Evolutionary conservation across 2,888 invertebrate species (phyloP).

Genomic region (Tetragonula carbonaria): DNA sequence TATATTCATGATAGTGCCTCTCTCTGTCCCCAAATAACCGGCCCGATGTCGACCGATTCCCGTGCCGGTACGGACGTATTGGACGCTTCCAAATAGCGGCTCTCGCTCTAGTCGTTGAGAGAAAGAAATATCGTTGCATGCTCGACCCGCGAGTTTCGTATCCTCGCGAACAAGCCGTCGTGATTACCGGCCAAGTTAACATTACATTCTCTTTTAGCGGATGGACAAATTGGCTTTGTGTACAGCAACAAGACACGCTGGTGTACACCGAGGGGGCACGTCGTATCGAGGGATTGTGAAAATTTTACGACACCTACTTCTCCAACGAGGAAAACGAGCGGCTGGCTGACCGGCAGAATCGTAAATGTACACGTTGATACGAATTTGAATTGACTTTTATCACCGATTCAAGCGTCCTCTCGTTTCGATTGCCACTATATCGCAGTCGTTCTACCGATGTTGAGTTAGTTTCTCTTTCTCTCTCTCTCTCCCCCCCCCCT

Average conservation of each 20-base stretch:
- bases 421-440: slow-evolving; percentile 12
- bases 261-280: background rate
- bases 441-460: background rate
- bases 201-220: slow-evolving; percentile 16
- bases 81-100: slow-evolving; percentile 68
- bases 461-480: background rate
- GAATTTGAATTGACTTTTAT: slow-evolving; percentile 46
- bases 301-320: slow-evolving; percentile 45
- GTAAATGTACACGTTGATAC: slow-evolving; percentile 21
- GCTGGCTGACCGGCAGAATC: background rate
- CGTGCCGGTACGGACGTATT: slow-evolving; percentile 64
- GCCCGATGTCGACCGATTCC: slow-evolving; percentile 70
- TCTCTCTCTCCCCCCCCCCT: background rate
- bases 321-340: slow-evolving; percentile 15
- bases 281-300: slow-evolving; percentile 40
- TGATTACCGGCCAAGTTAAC: slow-evolving; percentile 28
- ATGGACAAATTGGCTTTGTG: slow-evolving; percentile 44
- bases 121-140: slow-evolving; percentile 68
- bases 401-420: slow-evolving; percentile 15
- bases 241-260: background rate
- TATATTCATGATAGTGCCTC: slow-evolving; percentile 75
- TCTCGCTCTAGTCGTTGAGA: slow-evolving; percentile 55
- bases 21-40: slow-evolving; percentile 74
- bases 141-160: slow-evolving; percentile 30
- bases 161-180: slow-evolving; percentile 31